Percentiles rank a stretch among this genome's conserved stretches.
phyloP scores from a whole-genome alignment of 2,888 invertebrate genomes.

The Trachelus iudaicus region DNA sequence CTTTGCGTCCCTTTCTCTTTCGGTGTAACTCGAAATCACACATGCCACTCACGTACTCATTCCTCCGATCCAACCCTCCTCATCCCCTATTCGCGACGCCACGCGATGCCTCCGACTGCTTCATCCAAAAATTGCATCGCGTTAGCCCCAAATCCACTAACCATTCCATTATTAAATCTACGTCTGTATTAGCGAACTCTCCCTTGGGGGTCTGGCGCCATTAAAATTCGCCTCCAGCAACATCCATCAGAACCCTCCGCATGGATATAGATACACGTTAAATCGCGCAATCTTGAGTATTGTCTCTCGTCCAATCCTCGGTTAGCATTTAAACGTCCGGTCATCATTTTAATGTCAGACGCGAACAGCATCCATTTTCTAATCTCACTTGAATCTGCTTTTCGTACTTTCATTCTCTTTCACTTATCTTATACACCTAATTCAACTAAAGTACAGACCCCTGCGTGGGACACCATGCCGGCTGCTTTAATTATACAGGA shows the following conservation, averaged over 20 bases:
- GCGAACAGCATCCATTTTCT: not conserved
- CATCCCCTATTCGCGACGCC: conserved; percentile 14
- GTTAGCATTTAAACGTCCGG: not conserved
- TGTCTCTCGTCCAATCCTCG: not conserved
- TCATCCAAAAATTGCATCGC: conserved; percentile 60
- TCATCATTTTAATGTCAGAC: not conserved
- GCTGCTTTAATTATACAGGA: not conserved
- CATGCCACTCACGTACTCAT: conserved; percentile 64
- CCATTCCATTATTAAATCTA: conserved; percentile 65
- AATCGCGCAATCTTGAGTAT: not conserved
- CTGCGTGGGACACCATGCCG: not conserved
- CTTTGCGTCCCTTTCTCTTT: conserved; percentile 6
- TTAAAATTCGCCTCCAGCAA: conserved; percentile 52
- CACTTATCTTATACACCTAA: not conserved
- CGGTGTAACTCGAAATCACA: conserved; percentile 35
- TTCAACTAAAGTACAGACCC: not conserved
- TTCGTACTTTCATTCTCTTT: not conserved
- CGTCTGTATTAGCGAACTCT: conserved; percentile 41
- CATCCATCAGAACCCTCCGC: conserved; percentile 36
- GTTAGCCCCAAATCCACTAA: conserved; percentile 61
- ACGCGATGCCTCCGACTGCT: conserved; percentile 50
- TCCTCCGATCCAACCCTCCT: conserved; percentile 44
- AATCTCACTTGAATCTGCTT: not conserved
- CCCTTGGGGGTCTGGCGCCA: conserved; percentile 26
- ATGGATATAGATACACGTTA: not conserved